Evolutionary conservation across 2,888 invertebrate species (phyloP), one percentile per base, ranked within the genome.

Genomic region (Gortyna flavago): DNA sequence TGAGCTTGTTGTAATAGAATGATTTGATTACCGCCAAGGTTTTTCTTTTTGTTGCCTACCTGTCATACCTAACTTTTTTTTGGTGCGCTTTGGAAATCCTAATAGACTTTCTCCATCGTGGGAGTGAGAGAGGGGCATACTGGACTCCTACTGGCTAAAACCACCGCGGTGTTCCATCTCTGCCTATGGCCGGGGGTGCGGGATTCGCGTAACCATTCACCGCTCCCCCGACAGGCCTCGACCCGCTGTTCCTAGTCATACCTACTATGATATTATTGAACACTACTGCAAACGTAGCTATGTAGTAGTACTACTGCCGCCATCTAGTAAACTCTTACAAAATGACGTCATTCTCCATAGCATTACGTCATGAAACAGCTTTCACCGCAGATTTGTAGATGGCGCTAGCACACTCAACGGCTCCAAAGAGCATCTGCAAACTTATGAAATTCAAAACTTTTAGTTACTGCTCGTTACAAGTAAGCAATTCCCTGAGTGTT

Each of bases 301-400:
- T 29, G 29, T 18, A 41, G 2, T 13, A 21, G 8, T 38, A 38
- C 41, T 38, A 38, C 13, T 29, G 9, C 29, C 77, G 80, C 68
- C 83, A 80, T 77, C 80, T 80, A 59, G 57, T 29, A 1, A 18
- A 59, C 25, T 51, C 3, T 1, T 65, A 16, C 13, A 16, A 64
- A 59, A 69, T 69, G 11, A 69, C n/a, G 35, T 65, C 35, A 51
- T 8, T 25, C 44, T 51, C 6, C 67, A 16, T 0, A 48, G 6
- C 16, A 25, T 38, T 21, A 29, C 21, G 68, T 61, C 38, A 51
- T 18, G 35, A 13, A 51, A 54, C 59, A 44, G 35, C 51, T 80
- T 69, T 69, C 25, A 16, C 1, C 1, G 11, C 11, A 32, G 3
- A 65, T 44, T n/a, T 16, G 4, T 77, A 80, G 80, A 83, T 69